phyloP scores from a whole-genome alignment of 1,140 invertebrate genomes.

The Lordiphosa clarofinis region DNA sequence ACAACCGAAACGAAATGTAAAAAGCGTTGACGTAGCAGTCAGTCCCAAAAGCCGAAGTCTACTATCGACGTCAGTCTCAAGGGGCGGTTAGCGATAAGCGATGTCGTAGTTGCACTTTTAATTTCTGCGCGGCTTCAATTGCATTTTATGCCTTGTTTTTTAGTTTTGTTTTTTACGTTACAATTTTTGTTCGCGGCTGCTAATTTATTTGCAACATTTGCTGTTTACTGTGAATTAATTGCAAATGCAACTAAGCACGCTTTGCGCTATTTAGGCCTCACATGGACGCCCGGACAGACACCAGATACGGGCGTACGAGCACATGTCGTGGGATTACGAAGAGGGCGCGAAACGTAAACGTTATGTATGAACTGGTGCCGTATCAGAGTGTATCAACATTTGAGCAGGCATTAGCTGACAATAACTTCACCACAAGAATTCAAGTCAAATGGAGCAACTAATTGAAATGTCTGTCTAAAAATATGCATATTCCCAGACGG shows the following conservation, averaged over 20 bases:
- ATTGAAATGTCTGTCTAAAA: slow-evolving; percentile 67
- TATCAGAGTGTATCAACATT: slow-evolving; percentile 47
- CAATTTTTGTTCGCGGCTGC: slow-evolving; percentile 43
- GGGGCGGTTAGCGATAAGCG: slow-evolving; percentile 44
- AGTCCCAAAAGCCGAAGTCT: slow-evolving; percentile 36
- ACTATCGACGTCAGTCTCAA: slow-evolving; percentile 7
- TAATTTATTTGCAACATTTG: slow-evolving; percentile 78
- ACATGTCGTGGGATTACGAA: slow-evolving; percentile 34
- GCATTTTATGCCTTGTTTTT: slow-evolving; percentile 48
- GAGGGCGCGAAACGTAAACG: slow-evolving; percentile 9
- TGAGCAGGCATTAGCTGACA: slow-evolving; percentile 43
- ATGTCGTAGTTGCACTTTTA: slow-evolving; percentile 54
- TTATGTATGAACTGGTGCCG: slow-evolving; percentile 37
- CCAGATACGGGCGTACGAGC: slow-evolving; percentile 23
- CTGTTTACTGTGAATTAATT: slow-evolving; percentile 78
- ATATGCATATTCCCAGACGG: slow-evolving; percentile 43
- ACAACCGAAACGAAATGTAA: slow-evolving; percentile 2
- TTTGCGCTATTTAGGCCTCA: slow-evolving; percentile 65
- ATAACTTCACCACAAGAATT: slow-evolving; percentile 11
- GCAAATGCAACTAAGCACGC: slow-evolving; percentile 70
- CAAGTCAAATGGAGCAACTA: slow-evolving; percentile 50
- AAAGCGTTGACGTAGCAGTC: slow-evolving; percentile 46
- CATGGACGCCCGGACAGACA: slow-evolving; percentile 8
- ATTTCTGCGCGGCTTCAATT: slow-evolving; percentile 56
- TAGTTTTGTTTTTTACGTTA: too few relatives aligned